Conservation (phyloP, 2,888 invertebrate species). For the Mantis religiosa region DNA sequence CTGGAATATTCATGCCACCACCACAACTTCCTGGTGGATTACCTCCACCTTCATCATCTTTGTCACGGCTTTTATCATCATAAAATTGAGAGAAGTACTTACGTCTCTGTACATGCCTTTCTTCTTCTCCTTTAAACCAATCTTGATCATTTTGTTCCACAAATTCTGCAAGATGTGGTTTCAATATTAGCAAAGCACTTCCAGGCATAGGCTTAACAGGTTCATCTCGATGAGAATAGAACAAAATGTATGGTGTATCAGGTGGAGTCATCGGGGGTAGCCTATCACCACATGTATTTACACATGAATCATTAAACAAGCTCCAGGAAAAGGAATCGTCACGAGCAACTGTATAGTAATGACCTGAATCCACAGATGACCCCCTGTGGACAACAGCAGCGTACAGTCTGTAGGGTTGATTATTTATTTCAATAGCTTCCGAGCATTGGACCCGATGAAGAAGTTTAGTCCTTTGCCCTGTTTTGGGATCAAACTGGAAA, state of each 20-base stretch:
- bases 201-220: conserved; percentile 37
- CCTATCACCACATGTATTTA: conserved; percentile 45
- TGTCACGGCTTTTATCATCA: neutral
- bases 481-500: conserved; percentile 69
- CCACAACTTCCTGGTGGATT: conserved; percentile 53
- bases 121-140: conserved; percentile 36
- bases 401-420: conserved; percentile 60
- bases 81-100: conserved; percentile 26
- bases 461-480: conserved; percentile 73
- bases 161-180: conserved; percentile 39
- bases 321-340: conserved; percentile 67
- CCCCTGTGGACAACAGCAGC: conserved; percentile 84
- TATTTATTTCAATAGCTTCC: neutral
- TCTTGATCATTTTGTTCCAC: conserved; percentile 38
- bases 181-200: conserved; percentile 35
- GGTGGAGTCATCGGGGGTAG: conserved; percentile 61
- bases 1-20: conserved; percentile 37
- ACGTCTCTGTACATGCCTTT: conserved; percentile 35
- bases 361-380: conserved; percentile 77
- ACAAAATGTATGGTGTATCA: conserved; percentile 79
- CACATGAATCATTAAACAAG: conserved; percentile 76
- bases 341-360: conserved; percentile 79
- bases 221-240: conserved; percentile 52
- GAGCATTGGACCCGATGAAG: conserved; percentile 55
- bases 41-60: conserved; percentile 46